phyloP scores from a whole-genome alignment of 1,140 invertebrate species.

The Mesaphorura yosii region DNA sequence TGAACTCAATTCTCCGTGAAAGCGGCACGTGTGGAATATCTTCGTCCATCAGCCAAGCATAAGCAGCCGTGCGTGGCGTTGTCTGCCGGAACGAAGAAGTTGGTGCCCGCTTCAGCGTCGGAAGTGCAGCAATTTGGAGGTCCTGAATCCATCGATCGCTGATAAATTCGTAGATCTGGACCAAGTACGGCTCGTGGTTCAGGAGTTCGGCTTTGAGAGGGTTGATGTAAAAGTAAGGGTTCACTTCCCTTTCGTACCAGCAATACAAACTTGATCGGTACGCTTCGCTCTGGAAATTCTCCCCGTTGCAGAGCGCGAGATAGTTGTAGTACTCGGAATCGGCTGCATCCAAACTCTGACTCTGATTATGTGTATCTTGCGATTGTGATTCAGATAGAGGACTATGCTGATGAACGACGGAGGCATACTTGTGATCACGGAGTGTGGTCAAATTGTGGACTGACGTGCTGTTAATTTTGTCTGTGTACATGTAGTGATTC shows the following conservation, averaged over 20 bases:
- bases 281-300: conserved; percentile 10
- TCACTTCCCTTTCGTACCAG: conserved; percentile 20
- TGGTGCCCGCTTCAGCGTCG: no score
- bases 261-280: conserved; percentile 20
- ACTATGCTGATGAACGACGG: no score
- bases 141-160: conserved; percentile 21
- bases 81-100: no score
- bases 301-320: conserved; percentile 26
- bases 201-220: conserved; percentile 29
- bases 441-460: neutral
- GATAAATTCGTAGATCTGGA: conserved; percentile 25
- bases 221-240: conserved; percentile 27
- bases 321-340: conserved; percentile 15
- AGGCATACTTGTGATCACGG: neutral
- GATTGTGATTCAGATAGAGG: neutral
- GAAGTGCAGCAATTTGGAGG: conserved; percentile 24
- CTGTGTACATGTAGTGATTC: no score
- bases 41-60: conserved; percentile 27
- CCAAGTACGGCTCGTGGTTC: conserved; percentile 18
- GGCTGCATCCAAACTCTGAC: neutral
- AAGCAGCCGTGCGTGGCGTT: conserved; percentile 27
- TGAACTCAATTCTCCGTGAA: conserved; percentile 1
- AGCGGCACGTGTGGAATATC: conserved; percentile 17
- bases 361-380: neutral
- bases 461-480: no score